Percentiles rank a stretch among this genome's conserved stretches.
These are phyloP conservation scores for Caenorhabditis sp. DNA, from an alignment of 2,888 invertebrate genomes.

Conservation along the genomic window DNA sequence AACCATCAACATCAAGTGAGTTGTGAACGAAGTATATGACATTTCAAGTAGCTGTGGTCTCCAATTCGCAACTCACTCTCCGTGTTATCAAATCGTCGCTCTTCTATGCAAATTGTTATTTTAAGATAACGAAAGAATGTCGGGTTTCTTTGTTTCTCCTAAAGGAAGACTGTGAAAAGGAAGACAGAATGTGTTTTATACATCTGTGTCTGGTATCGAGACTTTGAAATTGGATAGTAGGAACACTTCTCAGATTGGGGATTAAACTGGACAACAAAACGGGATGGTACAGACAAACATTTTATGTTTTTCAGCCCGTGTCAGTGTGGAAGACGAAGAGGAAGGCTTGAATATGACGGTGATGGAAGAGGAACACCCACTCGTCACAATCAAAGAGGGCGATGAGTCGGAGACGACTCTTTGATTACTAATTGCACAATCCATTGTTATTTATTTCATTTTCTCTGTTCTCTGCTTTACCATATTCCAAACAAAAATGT, in stretches of 20 bases:
- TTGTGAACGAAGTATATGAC: conserved; percentile 16
- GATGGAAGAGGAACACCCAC: conserved; percentile 60
- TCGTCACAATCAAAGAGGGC: conserved; percentile 66
- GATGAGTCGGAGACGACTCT: conserved; percentile 54
- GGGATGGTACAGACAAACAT: not conserved
- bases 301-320: conserved; percentile 39
- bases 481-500: conserved; percentile 16
- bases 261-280: too few relatives aligned
- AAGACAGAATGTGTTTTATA: not conserved
- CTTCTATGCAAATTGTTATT: conserved; percentile 48
- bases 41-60: conserved; percentile 50
- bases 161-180: not conserved
- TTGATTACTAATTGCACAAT: conserved; percentile 17
- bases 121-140: conserved; percentile 49
- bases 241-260: too few relatives aligned
- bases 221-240: too few relatives aligned
- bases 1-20: conserved; percentile 57
- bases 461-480: conserved; percentile 22
- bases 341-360: conserved; percentile 54
- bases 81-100: conserved; percentile 20
- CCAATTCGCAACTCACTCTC: conserved; percentile 36
- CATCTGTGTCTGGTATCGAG: not conserved
- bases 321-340: conserved; percentile 58
- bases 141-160: conserved; percentile 1
- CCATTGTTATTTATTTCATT: conserved; percentile 7